A percentile compares a stretch with the other conserved stretches of the same genome.
Evolutionary conservation across 92 coral and sea anemone species (phyloP).

Genomic region (Anthopleura xanthogrammica): DNA sequence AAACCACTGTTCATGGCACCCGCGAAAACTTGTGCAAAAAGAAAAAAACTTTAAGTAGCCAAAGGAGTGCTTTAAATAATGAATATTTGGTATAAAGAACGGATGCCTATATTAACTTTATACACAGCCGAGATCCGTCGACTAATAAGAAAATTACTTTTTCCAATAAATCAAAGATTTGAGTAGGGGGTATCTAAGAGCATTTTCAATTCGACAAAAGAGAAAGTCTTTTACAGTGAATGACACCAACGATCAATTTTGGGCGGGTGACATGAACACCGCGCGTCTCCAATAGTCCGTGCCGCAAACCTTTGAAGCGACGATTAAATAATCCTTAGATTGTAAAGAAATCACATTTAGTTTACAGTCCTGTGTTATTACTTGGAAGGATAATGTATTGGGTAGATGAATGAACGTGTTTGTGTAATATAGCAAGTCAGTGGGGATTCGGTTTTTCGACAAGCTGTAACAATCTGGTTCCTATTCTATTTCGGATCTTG

Average conservation of each 20-base stretch:
- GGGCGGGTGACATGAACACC: background rate
- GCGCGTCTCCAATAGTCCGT: background rate
- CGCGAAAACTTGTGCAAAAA: too few species aligned
- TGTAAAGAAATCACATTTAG: slow-evolving; percentile 3
- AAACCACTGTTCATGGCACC: too few species aligned
- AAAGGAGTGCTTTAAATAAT: too few species aligned
- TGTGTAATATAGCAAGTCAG: background rate
- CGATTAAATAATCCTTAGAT: background rate
- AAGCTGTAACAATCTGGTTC: background rate
- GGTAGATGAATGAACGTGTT: background rate
- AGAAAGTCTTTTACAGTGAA: background rate
- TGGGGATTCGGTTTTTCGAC: background rate
- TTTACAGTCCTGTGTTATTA: background rate
- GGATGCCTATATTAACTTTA: too few species aligned
- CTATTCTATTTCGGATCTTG: background rate
- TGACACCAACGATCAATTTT: background rate
- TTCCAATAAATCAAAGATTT: background rate
- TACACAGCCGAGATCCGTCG: background rate
- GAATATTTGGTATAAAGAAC: too few species aligned
- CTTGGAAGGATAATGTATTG: background rate
- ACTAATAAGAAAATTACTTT: background rate
- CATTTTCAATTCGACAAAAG: background rate
- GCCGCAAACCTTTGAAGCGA: background rate
- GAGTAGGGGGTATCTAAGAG: background rate
- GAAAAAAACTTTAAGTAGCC: too few species aligned